Conservation (phyloP, 2,888 invertebrate genomes). For the Microctonus brassicae region DNA sequence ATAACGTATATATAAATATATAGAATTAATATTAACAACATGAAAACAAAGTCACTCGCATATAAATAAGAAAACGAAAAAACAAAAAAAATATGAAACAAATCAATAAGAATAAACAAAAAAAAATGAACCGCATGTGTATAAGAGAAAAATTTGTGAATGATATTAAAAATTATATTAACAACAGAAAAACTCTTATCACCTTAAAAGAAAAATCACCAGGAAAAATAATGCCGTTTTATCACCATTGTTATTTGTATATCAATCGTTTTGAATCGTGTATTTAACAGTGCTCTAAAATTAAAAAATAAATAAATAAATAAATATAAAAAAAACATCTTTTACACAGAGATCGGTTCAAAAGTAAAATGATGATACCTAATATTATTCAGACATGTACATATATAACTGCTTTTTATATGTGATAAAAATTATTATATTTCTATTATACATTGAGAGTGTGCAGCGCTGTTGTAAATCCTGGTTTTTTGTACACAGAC, state of each 20-base stretch:
- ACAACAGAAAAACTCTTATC: too few species aligned
- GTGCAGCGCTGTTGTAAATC: conserved; percentile 65
- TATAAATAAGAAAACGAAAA: conserved; percentile 36
- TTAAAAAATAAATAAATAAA: conserved; percentile 32
- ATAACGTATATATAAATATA: conserved; percentile 57
- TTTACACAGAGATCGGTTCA: conserved; percentile 47
- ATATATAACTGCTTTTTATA: conserved; percentile 69
- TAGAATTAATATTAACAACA: conserved; percentile 48
- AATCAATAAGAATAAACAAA: neutral
- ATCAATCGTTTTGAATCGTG: conserved; percentile 53
- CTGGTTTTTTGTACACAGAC: conserved; percentile 67
- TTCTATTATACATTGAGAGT: conserved; percentile 64
- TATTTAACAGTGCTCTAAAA: conserved; percentile 54
- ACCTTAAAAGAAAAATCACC: too few species aligned
- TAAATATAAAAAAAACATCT: conserved; percentile 20
- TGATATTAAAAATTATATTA: too few species aligned
- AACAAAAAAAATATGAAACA: too few species aligned
- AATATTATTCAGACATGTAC: conserved; percentile 65
- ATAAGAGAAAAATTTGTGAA: conserved; percentile 51
- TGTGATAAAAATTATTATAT: conserved; percentile 65
- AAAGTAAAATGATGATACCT: conserved; percentile 57
- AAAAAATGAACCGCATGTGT: conserved; percentile 44
- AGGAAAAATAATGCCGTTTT: conserved; percentile 50
- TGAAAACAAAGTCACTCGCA: conserved; percentile 46
- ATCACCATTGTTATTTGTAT: conserved; percentile 46